A percentile compares a stretch with the other conserved stretches of the same genome.
phyloP scores from a whole-genome alignment of 2,888 invertebrate genomes.

The Nesidiocoris tenuis region DNA sequence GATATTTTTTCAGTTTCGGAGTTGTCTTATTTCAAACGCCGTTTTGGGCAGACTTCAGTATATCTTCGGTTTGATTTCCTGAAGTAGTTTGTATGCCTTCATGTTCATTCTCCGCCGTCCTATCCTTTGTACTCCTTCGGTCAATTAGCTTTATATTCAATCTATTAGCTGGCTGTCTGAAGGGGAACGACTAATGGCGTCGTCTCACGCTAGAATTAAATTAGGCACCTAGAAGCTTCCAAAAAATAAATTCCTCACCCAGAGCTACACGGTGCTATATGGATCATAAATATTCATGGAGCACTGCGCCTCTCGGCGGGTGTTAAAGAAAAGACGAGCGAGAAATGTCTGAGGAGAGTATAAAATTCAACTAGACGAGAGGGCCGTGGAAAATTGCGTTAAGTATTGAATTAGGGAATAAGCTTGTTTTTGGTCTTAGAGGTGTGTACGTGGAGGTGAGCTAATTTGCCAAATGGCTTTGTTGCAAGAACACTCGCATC shows the following conservation, averaged over 20 bases:
- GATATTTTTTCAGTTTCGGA: too few relatives aligned
- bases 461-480: not conserved
- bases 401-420: not conserved
- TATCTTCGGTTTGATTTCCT: too few relatives aligned
- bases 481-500: not conserved
- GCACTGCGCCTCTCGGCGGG: not conserved
- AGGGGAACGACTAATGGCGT: not conserved
- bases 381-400: not conserved
- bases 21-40: too few relatives aligned
- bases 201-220: not conserved
- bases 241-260: not conserved
- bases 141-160: not conserved
- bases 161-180: not conserved
- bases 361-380: not conserved
- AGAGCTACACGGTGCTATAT: not conserved
- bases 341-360: not conserved
- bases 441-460: not conserved
- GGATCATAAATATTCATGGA: not conserved
- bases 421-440: not conserved
- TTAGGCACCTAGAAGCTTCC: not conserved
- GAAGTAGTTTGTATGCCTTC: too few relatives aligned
- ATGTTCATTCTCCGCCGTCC: too few relatives aligned
- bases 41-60: too few relatives aligned
- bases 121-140: not conserved
- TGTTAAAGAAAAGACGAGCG: not conserved